Evolutionary conservation across 2,113 vertebrate genomes (phyloP).

Genomic region (Propithecus coquereli): DNA sequence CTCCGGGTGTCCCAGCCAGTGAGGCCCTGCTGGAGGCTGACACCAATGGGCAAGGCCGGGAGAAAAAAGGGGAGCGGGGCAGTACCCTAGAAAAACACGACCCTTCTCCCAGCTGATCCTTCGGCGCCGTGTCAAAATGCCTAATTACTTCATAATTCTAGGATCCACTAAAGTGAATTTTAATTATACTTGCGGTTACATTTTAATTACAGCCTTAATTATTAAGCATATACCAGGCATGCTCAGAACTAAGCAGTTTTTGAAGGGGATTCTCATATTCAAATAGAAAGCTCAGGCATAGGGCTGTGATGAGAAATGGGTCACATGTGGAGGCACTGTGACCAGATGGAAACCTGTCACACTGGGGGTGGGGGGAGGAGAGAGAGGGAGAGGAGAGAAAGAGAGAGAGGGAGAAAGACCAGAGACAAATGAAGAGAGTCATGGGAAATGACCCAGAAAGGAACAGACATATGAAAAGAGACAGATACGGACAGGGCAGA

Average conservation of each 20-base stretch:
- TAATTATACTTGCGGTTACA: slow-evolving; percentile 76
- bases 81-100: not conserved
- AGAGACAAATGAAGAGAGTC: not conserved
- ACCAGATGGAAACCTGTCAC: not conserved
- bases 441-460: not conserved
- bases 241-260: slow-evolving; percentile 40
- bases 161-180: slow-evolving; percentile 73
- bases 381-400: not conserved
- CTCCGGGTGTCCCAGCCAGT: not conserved
- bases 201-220: slow-evolving; percentile 77
- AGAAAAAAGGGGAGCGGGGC: not conserved
- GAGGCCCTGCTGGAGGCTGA: not conserved
- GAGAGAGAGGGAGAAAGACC: not conserved
- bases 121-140: slow-evolving; percentile 65
- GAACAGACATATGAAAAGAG: not conserved
- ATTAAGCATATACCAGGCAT: slow-evolving; percentile 63
- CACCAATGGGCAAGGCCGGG: not conserved
- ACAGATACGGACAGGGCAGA: not conserved
- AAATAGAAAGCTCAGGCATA: not conserved
- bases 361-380: not conserved
- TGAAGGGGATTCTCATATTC: not conserved
- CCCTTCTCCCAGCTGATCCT: not conserved
- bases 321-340: not conserved
- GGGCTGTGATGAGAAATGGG: not conserved
- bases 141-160: slow-evolving; percentile 72